Evolutionary conservation across 2,113 vertebrate species (phyloP).

Genomic region (Rattus norvegicus): GRCr8 NC_086036.1:45286501-45287000

Average conservation of each 20-base stretch:
- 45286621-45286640: conserved; percentile 34
- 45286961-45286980: too few relatives aligned
- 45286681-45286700: background rate
- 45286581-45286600: conserved; percentile 18
- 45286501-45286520: background rate
- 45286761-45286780: background rate
- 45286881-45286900: conserved; percentile 11
- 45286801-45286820: background rate
- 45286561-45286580: conserved; percentile 26
- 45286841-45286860: background rate
- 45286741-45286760: background rate
- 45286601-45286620: conserved; percentile 30
- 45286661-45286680: background rate
- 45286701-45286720: background rate
- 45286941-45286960: too few relatives aligned
- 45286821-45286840: background rate
- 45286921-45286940: too few relatives aligned
- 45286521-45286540: conserved; percentile 26
- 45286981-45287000: too few relatives aligned
- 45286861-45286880: conserved; percentile 32
- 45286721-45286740: background rate
- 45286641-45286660: background rate
- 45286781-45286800: background rate
- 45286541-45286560: conserved; percentile 45
- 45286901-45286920: background rate